These are phyloP conservation scores for Phoxinus phoxinus DNA, from an alignment of 2,113 vertebrate genomes.

Conservation along the genomic window DNA sequence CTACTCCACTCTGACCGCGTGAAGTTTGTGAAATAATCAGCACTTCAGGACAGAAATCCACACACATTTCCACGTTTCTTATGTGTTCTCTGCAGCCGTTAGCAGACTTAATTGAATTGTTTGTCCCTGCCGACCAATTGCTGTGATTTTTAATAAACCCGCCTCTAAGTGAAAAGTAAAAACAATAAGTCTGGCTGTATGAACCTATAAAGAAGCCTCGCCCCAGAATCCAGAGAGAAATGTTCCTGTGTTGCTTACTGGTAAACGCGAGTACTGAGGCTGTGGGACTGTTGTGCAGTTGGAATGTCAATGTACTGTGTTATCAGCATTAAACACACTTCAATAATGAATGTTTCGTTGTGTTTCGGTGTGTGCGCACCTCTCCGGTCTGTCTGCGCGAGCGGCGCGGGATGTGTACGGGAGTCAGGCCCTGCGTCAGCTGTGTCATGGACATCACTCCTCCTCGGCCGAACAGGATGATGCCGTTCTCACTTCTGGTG, in stretches of 20 bases:
- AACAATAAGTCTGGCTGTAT: background rate
- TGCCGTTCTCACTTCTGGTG: constrained; percentile 88
- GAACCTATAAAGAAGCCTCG: background rate
- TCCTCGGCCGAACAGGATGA: constrained; percentile 87
- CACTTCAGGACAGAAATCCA: background rate
- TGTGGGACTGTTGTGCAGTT: background rate
- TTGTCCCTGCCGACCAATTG: background rate
- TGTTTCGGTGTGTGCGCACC: constrained; percentile 67
- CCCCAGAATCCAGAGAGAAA: background rate
- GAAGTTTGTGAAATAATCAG: background rate
- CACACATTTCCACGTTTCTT: background rate
- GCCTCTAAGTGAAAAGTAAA: background rate
- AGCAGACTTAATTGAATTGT: background rate
- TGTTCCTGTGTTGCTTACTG: background rate
- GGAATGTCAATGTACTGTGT: background rate
- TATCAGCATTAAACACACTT: background rate
- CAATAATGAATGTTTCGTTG: too few species aligned
- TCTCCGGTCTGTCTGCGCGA: constrained; percentile 86
- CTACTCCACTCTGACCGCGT: background rate
- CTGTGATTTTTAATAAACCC: background rate
- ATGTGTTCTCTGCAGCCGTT: background rate
- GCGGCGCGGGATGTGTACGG: constrained; percentile 73
- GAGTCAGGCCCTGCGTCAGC: constrained; percentile 53
- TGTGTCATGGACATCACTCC: constrained; percentile 60
- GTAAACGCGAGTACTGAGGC: background rate